Evolutionary conservation across 2,888 invertebrate species (phyloP).

Genomic region (Drosophila falleni): DNA sequence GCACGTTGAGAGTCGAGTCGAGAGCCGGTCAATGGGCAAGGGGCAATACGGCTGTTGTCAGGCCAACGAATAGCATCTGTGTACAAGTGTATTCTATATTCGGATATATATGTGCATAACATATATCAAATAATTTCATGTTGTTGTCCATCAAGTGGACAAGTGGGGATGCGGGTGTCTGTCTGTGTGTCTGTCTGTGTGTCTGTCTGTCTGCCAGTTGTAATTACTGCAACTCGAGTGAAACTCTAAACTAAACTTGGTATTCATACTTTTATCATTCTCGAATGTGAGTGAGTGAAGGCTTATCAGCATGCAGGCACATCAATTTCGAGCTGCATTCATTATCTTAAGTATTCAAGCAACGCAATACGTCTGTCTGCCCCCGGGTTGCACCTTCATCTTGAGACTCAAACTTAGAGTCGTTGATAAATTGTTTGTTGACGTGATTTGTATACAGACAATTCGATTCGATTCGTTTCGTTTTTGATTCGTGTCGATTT

Average conservation of each 20-base stretch:
- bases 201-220: slow-evolving; percentile 16
- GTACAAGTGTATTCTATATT: slow-evolving; percentile 4
- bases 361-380: slow-evolving; percentile 15
- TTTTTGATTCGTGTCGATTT: slow-evolving; percentile 48
- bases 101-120: slow-evolving; percentile 15
- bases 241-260: slow-evolving; percentile 5
- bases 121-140: slow-evolving; percentile 35
- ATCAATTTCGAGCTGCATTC: slow-evolving; percentile 65
- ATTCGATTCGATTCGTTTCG: slow-evolving; percentile 29
- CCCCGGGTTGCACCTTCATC: slow-evolving; percentile 23
- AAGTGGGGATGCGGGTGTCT: slow-evolving; percentile 30
- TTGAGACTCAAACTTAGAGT: slow-evolving; percentile 5
- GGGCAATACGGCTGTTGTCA: slow-evolving; percentile 7
- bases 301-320: slow-evolving; percentile 58
- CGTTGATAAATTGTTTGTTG: slow-evolving; percentile 71
- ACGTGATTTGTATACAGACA: slow-evolving; percentile 74
- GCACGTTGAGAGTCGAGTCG: slow-evolving; percentile 53
- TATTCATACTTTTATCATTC: slow-evolving; percentile 2
- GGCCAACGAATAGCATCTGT: slow-evolving; percentile 22
- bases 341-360: slow-evolving; percentile 58
- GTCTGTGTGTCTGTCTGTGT: too few species aligned
- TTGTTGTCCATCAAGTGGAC: slow-evolving; percentile 65
- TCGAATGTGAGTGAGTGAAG: neutral
- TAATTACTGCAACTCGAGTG: slow-evolving; percentile 46
- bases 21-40: slow-evolving; percentile 12